These are phyloP conservation scores for Arizona elegans DNA, from an alignment of 2,113 vertebrate genomes.

Conservation along the genomic window DNA sequence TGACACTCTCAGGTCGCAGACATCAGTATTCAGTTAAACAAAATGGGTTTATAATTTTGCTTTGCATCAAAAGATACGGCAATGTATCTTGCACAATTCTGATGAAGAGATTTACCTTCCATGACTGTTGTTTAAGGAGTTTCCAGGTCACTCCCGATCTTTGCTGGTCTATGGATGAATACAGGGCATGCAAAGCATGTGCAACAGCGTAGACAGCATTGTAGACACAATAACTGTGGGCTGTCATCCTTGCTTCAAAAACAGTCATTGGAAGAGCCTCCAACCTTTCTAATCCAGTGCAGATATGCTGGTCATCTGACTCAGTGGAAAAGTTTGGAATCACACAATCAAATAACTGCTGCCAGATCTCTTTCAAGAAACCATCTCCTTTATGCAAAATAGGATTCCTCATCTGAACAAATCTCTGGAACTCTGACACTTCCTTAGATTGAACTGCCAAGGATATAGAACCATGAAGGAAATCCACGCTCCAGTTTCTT, in stretches of 20 bases:
- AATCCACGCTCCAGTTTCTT: background rate
- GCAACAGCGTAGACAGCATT: background rate
- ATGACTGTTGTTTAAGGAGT: background rate
- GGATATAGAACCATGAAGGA: background rate
- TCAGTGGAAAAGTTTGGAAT: background rate
- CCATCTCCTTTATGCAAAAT: background rate
- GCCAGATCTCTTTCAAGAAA: background rate
- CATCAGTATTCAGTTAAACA: background rate
- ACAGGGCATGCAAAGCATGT: background rate
- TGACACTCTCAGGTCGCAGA: background rate
- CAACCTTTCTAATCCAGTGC: background rate
- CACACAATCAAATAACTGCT: background rate
- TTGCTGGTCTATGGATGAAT: background rate
- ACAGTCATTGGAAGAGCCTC: background rate
- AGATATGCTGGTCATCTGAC: rapidly evolving
- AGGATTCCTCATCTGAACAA: background rate
- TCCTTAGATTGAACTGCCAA: background rate
- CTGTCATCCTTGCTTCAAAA: background rate
- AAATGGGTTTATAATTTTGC: background rate
- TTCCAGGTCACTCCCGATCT: background rate
- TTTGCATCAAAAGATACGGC: background rate
- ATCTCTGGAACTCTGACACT: background rate
- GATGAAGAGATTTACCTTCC: background rate
- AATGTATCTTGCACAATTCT: background rate
- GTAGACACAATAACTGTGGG: background rate